phyloP scores from a whole-genome alignment of 2,113 vertebrate species.

The Salvelinus namaycush region DNA sequence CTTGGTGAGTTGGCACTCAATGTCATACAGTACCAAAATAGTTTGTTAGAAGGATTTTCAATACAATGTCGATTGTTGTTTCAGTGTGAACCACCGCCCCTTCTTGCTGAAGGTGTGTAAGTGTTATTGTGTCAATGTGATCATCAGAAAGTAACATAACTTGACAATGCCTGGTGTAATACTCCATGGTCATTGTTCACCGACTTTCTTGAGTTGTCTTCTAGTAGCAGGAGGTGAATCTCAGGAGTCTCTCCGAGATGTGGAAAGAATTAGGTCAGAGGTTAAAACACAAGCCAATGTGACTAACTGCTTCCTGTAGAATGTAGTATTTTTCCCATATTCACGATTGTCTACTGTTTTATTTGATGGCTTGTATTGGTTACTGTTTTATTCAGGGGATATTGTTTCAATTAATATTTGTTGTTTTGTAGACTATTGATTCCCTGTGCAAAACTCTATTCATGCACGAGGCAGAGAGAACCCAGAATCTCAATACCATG shows the following conservation, averaged over 20 bases:
- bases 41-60: too few relatives aligned
- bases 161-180: background rate
- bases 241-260: conserved; percentile 2
- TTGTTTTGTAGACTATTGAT: conserved; percentile 9
- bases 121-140: background rate
- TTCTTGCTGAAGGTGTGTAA: background rate
- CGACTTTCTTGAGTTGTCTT: background rate
- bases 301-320: background rate
- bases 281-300: conserved; percentile 12
- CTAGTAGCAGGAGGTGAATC: background rate
- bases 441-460: background rate
- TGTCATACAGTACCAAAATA: too few relatives aligned
- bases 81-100: background rate
- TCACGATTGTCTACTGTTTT: background rate
- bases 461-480: conserved; percentile 2
- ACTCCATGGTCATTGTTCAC: background rate
- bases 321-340: background rate
- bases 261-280: conserved; percentile 9
- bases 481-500: conserved; percentile 1
- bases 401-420: background rate
- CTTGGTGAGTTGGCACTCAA: background rate
- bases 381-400: background rate
- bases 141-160: background rate
- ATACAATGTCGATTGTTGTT: background rate
- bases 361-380: background rate